A percentile compares a stretch with the other conserved stretches of the same genome.
phyloP scores from a whole-genome alignment of 2,888 invertebrate species.

The Caenorhabditis uteleia region DNA sequence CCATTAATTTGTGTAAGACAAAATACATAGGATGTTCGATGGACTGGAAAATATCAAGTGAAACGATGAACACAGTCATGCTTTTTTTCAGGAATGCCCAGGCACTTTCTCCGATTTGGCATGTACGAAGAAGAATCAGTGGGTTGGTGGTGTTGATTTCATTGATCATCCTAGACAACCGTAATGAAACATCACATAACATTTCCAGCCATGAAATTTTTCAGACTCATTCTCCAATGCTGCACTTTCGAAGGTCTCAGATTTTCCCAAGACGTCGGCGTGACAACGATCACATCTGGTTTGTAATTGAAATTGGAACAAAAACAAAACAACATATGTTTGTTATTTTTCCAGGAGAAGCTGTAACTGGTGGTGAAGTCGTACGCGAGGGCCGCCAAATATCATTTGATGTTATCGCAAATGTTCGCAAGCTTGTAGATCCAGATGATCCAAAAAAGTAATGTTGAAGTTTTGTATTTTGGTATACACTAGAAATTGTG shows the following conservation, averaged over 20 bases:
- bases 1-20: no score
- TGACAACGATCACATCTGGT: constrained; percentile 60
- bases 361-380: constrained; percentile 68
- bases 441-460: constrained; percentile 48
- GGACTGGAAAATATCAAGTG: no score
- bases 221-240: constrained; percentile 64
- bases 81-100: constrained; percentile 59
- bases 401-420: constrained; percentile 68
- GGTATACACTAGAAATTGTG: not conserved
- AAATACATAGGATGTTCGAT: no score
- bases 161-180: constrained; percentile 66
- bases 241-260: constrained; percentile 67
- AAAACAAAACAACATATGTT: not conserved
- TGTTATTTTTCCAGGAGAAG: constrained; percentile 53
- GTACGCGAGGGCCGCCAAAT: constrained; percentile 67
- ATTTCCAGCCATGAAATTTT: constrained; percentile 12
- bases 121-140: constrained; percentile 66
- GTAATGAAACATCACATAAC: constrained; percentile 37
- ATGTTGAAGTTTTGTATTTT: constrained; percentile 9
- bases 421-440: constrained; percentile 63
- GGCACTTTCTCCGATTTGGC: constrained; percentile 59
- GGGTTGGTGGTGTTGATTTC: constrained; percentile 68
- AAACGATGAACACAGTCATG: not conserved
- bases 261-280: constrained; percentile 68
- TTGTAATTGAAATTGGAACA: not conserved